Base-by-base conservation (phyloP, 2,113 vertebrate genomes). In the Crotalus viridis region DNA sequence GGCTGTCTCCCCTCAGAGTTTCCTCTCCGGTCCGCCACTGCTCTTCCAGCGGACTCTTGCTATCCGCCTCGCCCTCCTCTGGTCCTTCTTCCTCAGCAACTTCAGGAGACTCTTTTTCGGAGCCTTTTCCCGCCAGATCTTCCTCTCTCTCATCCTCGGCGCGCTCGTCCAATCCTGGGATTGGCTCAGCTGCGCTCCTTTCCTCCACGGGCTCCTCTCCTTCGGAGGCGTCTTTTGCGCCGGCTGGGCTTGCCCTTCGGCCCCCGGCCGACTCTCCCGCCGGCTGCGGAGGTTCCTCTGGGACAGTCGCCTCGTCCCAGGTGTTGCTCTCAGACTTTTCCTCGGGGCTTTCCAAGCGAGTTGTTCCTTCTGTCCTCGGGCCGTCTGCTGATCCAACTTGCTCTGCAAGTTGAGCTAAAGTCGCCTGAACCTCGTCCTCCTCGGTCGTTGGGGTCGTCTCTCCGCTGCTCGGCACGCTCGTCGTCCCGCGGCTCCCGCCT, bases 1-100 rank as follows among this genome's bases (percentile, higher is more conserved):
- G 95, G 54, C 97, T 94, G 10, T 96, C 93, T 87, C 96, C 95
- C 17, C 93, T 95, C 46, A 95, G 94, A 3, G 94, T 95, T 19
- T 97, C 54, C 3, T 24, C 95, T 89, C 92, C 94, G 1, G 85
- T 93, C 1, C 85, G 28, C 39, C 1, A 5, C 21, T 56, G 21
- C 51, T n/a, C 64, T 10, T 54, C 24, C 57, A 3, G 33, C 57
- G 21, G 39, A 39, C 13, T 0, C 0, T 17, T 1, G 1, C 26
- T 3, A 1, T 5, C 15, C 33, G 15, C 26, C 54, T 13, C 88
- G 7, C 10, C 88, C 22, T 43, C 55, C 21, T 59, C 55, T 5
- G 1, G 3, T 21, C 33, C 88, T 6, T 1, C 22, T 12, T 57
- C 48, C 48, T 10, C 22, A 3, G 46, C 43, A 28, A n/a, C 59